Base-by-base conservation (phyloP, 2,888 invertebrate species). In the Desoria tigrina region DNA sequence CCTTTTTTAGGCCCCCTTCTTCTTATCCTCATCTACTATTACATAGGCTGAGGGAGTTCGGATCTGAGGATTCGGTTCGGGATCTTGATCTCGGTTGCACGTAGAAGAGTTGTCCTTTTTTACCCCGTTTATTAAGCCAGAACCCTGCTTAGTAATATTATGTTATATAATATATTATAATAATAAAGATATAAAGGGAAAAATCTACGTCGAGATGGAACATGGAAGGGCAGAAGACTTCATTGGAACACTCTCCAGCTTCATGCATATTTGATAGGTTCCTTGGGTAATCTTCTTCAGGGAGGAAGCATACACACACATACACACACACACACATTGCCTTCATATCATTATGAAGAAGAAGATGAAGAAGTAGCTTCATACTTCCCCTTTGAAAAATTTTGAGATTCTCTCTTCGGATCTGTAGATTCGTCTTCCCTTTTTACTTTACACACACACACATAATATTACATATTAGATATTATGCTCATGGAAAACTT, bases 221-320 rank as follows among this genome's bases (percentile, higher is more conserved):
- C 7, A n/a, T 57, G 23, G 32, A 24, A 39, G 32, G 42, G 45
- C 2, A 26, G 37, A 42, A 56, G 63, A 67, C 68, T 68, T 70
- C 69, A 72, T 73, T 72, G 63, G 23, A 4, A 24, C 58, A 45
- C 45, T 58, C 49, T 42, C 42, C 60, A 65, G 72, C 72, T 74
- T 74, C 74, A 75, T 75, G 75, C 74, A 75, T 74, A 74, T 75
- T 74, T 75, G 75, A 75, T 75, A 69, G 71, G 69, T 71, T 69
- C 73, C 69, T 73, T 69, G 73, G 72, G 73, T 75, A 75, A 75
- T 75, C 75, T 75, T 72, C 72, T 71, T 58, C 23, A 9, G 28
- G 18, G 26, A 26, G 11, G 9, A 16, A 39, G 53, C 16, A 24
- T n/a, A 49, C 21, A 23, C 49, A 49, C n/a, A n/a, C n/a, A n/a